Evolutionary conservation across 2,888 invertebrate genomes (phyloP), one percentile per base, ranked within the genome.

Genomic region (Halictus quadricinctus): DNA sequence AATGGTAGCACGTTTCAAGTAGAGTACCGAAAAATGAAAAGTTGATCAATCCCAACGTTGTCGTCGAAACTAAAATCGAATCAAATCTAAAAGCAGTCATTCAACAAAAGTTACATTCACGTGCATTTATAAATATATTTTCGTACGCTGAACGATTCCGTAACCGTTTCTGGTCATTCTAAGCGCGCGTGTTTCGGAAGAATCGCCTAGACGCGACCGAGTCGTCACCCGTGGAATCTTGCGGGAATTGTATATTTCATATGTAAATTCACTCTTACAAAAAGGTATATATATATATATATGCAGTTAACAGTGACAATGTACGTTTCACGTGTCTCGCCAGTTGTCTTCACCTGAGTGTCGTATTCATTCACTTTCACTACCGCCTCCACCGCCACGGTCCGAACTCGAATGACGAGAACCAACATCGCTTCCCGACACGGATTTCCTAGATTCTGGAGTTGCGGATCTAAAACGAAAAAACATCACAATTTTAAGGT

Each of bases 381-480:
- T 92, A 72, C 88, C 88, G 29, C 88, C 90, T 10, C 89, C 88
- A 29, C 87, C 90, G 12, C 89, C 89, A 21, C 89, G 86, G 70
- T 91, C 91, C 10, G 91, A 90, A 79, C 92, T 93, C 10, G 92
- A 93, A 90, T 92, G 91, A 50, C 91, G 92, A 2, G 92, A 93
- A 64, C 92, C 93, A 29, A 87, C 93, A 77, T 96, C 96, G 89
- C 96, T 96, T 13, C 96, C 96, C 0, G 96, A 96, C 6, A 96
- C 95, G 21, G 96, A 96, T 90, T 96, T 96, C 77, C 96, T 95
- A 4, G 96, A 96, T 25, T 95, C 95, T 0, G 96, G 96, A 1
- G 96, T 96, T 50, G 95, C 94, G 29, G 95, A 95, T 75, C 94
- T 94, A 83, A 15, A 74, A 78, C 41, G 76, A 54, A 64, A 54